phyloP scores from a whole-genome alignment of 2,113 vertebrate species.

The Alethe diademata region DNA sequence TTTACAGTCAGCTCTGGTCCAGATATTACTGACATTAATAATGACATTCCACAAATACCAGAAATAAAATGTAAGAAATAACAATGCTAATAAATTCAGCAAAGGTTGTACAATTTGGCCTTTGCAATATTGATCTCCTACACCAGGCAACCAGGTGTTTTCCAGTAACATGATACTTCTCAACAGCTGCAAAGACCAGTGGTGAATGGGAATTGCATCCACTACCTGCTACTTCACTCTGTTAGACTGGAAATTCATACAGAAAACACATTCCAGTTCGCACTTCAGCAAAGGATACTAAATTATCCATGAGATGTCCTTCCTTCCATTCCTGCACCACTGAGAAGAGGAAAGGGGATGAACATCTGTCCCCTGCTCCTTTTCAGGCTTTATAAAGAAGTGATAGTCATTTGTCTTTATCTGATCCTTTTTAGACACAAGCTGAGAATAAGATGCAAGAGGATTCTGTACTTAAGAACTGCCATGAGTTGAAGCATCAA shows the following conservation, averaged over 20 bases:
- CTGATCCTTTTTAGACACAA: neutral
- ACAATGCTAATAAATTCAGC: neutral
- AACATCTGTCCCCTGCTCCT: neutral
- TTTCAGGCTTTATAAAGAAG: neutral
- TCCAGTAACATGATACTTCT: neutral
- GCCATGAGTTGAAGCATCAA: neutral
- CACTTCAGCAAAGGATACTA: neutral
- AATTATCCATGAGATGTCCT: neutral
- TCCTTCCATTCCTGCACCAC: neutral
- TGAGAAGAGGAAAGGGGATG: neutral
- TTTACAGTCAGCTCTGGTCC: neutral
- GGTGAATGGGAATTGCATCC: neutral
- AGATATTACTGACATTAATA: neutral
- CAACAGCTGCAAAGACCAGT: neutral
- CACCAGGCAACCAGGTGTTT: neutral
- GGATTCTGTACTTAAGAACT: neutral
- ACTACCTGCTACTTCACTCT: neutral
- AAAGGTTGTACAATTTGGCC: neutral
- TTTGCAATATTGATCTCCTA: neutral
- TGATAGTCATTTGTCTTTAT: neutral
- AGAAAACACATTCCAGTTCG: neutral
- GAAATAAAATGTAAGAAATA: neutral
- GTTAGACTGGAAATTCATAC: neutral
- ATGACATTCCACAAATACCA: neutral
- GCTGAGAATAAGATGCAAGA: neutral